A percentile compares a stretch with the other conserved stretches of the same genome.
These are phyloP conservation scores for Oreonectes daqikongensis DNA, from an alignment of 2,797 vertebrate species.

Conservation along the genomic window DNA sequence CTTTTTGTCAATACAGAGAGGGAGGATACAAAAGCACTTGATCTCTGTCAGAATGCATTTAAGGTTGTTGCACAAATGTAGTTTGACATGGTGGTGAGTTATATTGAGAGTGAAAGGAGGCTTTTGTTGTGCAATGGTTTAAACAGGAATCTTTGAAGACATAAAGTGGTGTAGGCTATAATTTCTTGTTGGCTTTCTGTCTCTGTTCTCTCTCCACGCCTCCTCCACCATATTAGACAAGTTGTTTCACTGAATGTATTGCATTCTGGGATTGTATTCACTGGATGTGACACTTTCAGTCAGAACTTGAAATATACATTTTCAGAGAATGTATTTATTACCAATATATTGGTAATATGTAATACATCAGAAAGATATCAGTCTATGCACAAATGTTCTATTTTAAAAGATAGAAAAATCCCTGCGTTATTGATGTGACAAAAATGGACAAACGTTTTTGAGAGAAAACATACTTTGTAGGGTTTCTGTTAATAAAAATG, in stretches of 20 bases:
- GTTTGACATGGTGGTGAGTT: constrained; percentile 20
- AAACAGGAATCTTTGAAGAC: not conserved
- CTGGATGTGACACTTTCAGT: no score
- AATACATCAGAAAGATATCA: no score
- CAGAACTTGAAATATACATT: no score
- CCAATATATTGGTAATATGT: no score
- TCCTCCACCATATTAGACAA: not conserved
- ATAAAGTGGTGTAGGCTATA: not conserved
- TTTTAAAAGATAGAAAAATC: no score
- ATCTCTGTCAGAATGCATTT: constrained; percentile 44
- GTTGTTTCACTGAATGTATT: not conserved
- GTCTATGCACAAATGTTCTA: no score
- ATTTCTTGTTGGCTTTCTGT: constrained; percentile 16
- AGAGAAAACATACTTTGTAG: no score
- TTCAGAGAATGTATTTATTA: no score
- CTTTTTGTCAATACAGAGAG: constrained; percentile 12
- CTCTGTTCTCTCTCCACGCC: no score
- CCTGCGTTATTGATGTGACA: no score
- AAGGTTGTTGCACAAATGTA: constrained; percentile 9
- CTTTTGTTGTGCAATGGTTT: constrained; percentile 17
- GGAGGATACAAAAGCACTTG: constrained; percentile 30
- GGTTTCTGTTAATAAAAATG: no score
- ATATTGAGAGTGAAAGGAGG: constrained; percentile 26
- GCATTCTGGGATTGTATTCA: not conserved
- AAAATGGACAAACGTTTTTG: no score